Evolutionary conservation across 2,113 vertebrate species (phyloP).

Genomic region (Dipodomys stephensi): DNA sequence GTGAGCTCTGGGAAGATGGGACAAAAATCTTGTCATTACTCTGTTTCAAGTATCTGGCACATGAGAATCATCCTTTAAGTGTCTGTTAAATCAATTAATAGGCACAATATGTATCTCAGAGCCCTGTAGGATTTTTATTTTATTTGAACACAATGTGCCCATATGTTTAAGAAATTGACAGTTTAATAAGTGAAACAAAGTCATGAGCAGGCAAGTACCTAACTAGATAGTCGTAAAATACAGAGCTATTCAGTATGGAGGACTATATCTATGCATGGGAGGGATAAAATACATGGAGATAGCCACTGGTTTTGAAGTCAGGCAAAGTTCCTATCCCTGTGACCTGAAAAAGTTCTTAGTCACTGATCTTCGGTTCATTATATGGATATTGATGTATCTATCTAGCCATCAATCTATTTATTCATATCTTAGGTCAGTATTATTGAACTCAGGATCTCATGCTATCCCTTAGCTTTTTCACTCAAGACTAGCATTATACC

Average conservation of each 20-base stretch:
- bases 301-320: not conserved
- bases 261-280: not conserved
- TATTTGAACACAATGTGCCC: not conserved
- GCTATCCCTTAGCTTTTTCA: too few species aligned
- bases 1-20: not conserved
- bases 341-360: slow-evolving; percentile 20
- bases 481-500: too few species aligned
- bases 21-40: not conserved
- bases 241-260: not conserved
- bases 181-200: slow-evolving; percentile 25
- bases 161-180: slow-evolving; percentile 8
- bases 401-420: too few species aligned
- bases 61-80: not conserved
- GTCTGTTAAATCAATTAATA: slow-evolving; percentile 23
- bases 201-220: not conserved
- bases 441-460: too few species aligned
- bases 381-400: too few species aligned
- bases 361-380: not conserved
- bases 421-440: too few species aligned
- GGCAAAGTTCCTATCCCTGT: not conserved
- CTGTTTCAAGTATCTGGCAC: not conserved
- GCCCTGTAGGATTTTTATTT: not conserved
- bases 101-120: not conserved
- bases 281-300: not conserved
- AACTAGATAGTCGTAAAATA: not conserved